Base-by-base conservation (phyloP, 1,140 invertebrate species). In the Phthorimaea operculella region DNA sequence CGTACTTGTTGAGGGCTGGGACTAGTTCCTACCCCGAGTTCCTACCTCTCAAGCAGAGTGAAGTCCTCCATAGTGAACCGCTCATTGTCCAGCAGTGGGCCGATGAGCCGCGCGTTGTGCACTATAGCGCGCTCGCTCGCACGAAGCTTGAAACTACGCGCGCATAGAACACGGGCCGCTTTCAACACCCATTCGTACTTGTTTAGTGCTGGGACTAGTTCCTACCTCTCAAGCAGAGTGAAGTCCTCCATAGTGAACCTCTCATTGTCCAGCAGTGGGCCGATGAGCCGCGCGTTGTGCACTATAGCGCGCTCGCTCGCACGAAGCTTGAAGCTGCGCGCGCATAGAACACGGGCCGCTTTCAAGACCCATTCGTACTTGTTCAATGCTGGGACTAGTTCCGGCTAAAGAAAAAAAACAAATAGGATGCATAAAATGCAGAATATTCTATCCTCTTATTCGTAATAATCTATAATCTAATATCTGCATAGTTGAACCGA, bases 211-310 rank as follows among this genome's bases (percentile, higher is more conserved):
- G 79, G 70, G 1, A 86, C 76, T n/a, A n/a, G n/a, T n/a, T n/a
- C n/a, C n/a, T n/a, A 91, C 75, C 93, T 92, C 74, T 99, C 96
- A 52, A 99, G 85, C 16, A 99, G 86, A 17, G 89, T 87, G 79
- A 98, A 98, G 85, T 99, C 98, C 56, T 98, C 96, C 14, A 88
- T 85, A n/a, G 90, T 91, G 77, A 99, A 98, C 21, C 79, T 75
- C 79, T 99, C 97, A 42, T 87, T 80, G 0, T 87, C 74, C 1
- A 89, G 83, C 8, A 99, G 87, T 0, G 97, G 96, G 6, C 97
- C 98, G 55, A 98, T 87, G 11, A 98, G 86, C 52, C 94, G 89
- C n/a, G 97, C 97, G 87, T 99, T 99, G 48, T 92, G 91, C n/a
- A 98, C 86, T 8, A 99, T 79, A 5, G 91, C 92, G 62, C 90